Conservation (phyloP, 2,888 invertebrate genomes). For the Caenorhabditis afra region DNA sequence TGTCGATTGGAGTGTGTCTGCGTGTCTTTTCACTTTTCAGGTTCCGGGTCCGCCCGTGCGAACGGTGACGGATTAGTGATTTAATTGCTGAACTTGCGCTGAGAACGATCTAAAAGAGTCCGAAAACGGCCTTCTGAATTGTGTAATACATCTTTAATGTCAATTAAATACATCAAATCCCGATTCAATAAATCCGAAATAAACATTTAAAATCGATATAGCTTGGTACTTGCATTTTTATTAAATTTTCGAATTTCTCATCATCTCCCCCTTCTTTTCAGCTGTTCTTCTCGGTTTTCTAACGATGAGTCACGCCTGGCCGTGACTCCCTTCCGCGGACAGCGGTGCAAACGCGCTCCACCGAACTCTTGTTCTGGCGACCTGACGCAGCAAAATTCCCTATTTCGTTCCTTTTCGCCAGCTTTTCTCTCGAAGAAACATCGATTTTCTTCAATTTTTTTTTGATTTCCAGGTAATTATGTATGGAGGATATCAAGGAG, state of each 20-base stretch:
- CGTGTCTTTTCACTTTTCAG: neutral
- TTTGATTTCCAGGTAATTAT: constrained; percentile 49
- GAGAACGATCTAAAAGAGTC: too few relatives aligned
- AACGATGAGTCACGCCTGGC: too few relatives aligned
- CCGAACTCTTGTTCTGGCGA: constrained; percentile 5
- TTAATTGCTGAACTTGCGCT: too few relatives aligned
- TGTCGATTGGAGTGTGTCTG: constrained; percentile 8
- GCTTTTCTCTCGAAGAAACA: neutral
- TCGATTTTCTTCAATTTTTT: constrained; percentile 4
- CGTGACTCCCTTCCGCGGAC: too few relatives aligned
- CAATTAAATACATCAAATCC: too few relatives aligned
- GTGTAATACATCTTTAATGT: too few relatives aligned
- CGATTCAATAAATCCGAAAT: too few relatives aligned
- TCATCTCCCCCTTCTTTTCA: neutral
- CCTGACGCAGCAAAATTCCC: neutral
- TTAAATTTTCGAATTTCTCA: neutral
- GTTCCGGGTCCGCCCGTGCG: neutral
- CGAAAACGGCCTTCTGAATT: too few relatives aligned
- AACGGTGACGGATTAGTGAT: neutral
- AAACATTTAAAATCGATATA: too few relatives aligned
- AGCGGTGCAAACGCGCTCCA: constrained; percentile 33
- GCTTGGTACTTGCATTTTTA: too few relatives aligned
- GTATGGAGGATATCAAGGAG: constrained; percentile 57
- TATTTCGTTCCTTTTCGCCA: neutral
- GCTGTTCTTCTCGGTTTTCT: neutral